These are phyloP conservation scores for Notospermus geniculatus DNA, from an alignment of 1,140 invertebrate genomes.

Conservation along the genomic window DNA sequence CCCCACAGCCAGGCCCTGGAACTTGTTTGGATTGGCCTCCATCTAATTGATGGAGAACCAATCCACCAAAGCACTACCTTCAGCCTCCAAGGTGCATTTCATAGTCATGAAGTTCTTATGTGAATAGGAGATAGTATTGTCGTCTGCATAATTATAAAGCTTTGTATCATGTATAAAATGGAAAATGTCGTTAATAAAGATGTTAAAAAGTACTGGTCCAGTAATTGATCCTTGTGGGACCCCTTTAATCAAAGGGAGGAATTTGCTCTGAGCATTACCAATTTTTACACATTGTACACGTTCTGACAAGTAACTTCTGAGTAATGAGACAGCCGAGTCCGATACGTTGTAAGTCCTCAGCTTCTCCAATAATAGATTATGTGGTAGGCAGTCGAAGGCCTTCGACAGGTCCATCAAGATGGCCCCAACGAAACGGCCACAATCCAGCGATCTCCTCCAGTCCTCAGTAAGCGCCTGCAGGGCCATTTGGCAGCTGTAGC, in stretches of 20 bases:
- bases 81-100: background rate
- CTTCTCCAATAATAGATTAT: conserved; percentile 12
- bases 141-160: conserved; percentile 10
- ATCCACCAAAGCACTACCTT: background rate
- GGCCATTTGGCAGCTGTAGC: conserved; percentile 2
- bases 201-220: conserved; percentile 11
- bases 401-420: conserved; percentile 13
- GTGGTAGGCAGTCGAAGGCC: conserved; percentile 17
- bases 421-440: conserved; percentile 2
- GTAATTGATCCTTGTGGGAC: conserved; percentile 9
- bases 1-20: conserved; percentile 3
- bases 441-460: conserved; percentile 11
- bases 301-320: background rate
- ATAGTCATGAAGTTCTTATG: background rate
- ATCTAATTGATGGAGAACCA: conserved; percentile 12
- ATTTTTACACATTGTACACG: conserved; percentile 7
- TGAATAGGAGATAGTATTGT: conserved; percentile 1
- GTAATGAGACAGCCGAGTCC: conserved; percentile 3
- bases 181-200: conserved; percentile 10
- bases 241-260: conserved; percentile 2
- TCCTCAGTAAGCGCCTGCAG: conserved; percentile 9
- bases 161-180: background rate
- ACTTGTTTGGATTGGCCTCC: conserved; percentile 15
- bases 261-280: background rate
- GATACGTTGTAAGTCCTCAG: conserved; percentile 8